Evolutionary conservation across 1,140 invertebrate genomes (phyloP).

Genomic region (Zaprionus davidi): DNA sequence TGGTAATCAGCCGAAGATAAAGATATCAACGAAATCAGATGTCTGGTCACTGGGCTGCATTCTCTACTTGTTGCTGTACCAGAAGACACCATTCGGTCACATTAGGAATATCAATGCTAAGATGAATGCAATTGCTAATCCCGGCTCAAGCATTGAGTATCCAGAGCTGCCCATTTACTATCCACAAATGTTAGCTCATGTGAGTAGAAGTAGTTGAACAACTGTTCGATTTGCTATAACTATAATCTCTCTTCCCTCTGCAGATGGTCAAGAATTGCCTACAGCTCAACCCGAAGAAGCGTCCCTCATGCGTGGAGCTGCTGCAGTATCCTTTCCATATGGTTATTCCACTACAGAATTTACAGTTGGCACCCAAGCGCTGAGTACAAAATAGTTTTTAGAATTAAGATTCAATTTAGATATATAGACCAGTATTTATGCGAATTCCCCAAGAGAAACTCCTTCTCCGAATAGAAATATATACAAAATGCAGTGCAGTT

Average conservation of each 20-base stretch:
- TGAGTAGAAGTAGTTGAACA: conserved; percentile 31
- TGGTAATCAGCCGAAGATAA: conserved; percentile 81
- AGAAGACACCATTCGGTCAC: conserved; percentile 95
- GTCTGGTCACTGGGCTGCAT: conserved; percentile 99
- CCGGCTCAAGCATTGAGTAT: conserved; percentile 91
- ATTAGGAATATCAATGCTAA: conserved; percentile 91
- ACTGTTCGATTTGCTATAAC: background rate
- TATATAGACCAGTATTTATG: conserved; percentile 29
- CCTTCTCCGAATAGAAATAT: conserved; percentile 7
- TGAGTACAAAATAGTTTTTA: conserved; percentile 19
- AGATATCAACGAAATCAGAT: conserved; percentile 96
- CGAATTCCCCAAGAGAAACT: conserved; percentile 30
- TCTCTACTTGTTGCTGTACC: conserved; percentile 96
- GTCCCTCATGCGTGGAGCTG: conserved; percentile 90
- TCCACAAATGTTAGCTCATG: conserved; percentile 76
- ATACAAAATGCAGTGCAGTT: conserved; percentile 38
- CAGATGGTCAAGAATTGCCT: conserved; percentile 89
- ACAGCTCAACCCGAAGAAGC: conserved; percentile 88
- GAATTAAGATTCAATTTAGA: conserved; percentile 3
- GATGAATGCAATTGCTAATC: conserved; percentile 92
- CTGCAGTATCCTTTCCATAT: conserved; percentile 88
- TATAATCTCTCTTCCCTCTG: background rate
- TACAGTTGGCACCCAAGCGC: conserved; percentile 54
- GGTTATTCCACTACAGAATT: conserved; percentile 79
- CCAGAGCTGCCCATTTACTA: conserved; percentile 84